These are phyloP conservation scores for Mirza zaza DNA, from an alignment of 2,113 vertebrate species.

Conservation along the genomic window DNA sequence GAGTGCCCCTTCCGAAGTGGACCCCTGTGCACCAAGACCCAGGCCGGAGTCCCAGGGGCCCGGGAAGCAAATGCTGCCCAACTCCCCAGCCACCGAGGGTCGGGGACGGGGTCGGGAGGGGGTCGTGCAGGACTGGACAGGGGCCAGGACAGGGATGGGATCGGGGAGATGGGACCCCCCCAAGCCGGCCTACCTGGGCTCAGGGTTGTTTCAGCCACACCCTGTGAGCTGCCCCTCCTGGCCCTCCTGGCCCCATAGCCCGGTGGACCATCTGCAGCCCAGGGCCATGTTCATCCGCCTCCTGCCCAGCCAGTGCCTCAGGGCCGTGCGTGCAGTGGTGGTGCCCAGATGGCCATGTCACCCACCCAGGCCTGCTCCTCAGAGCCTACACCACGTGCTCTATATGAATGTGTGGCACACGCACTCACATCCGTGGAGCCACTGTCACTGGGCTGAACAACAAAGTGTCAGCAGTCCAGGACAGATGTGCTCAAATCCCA, in stretches of 20 bases:
- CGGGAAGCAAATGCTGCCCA: neutral
- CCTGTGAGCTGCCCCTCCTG: neutral
- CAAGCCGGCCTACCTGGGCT: neutral
- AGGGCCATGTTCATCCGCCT: neutral
- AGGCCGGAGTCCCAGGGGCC: neutral
- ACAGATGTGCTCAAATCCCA: neutral
- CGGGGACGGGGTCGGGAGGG: neutral
- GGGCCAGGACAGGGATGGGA: neutral
- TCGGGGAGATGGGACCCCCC: too few species aligned
- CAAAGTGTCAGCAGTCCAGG: fast-evolving
- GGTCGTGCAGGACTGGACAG: neutral
- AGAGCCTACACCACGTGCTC: neutral
- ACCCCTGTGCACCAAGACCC: too few species aligned
- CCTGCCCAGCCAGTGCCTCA: neutral
- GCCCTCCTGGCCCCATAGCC: neutral
- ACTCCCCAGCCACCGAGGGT: too few species aligned
- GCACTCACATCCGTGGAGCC: neutral
- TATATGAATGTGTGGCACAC: too few species aligned
- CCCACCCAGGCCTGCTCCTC: neutral
- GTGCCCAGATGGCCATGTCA: fast-evolving
- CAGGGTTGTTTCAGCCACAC: neutral
- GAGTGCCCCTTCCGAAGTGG: neutral
- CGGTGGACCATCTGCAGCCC: neutral
- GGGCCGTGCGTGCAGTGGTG: fast-evolving
- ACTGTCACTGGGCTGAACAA: neutral